Percentiles rank a stretch among this genome's conserved stretches.
phyloP scores from a whole-genome alignment of 2,888 invertebrate species.

The Tanaodytes sp. region DNA sequence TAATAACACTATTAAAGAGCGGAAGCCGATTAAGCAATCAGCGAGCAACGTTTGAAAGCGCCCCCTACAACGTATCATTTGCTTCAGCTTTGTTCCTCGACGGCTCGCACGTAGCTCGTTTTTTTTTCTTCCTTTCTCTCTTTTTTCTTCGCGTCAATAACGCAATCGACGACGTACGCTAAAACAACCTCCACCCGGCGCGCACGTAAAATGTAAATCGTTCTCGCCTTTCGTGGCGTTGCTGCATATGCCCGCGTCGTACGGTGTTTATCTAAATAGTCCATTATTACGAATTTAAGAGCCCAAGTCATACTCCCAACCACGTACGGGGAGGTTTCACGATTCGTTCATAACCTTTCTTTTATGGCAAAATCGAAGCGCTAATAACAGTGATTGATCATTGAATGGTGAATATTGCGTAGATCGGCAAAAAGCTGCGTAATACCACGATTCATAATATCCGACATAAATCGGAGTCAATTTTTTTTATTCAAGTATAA shows the following conservation, averaged over 20 bases:
- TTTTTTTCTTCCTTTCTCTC: too few relatives aligned
- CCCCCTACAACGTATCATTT: conserved; percentile 31
- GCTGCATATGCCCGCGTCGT: conserved; percentile 40
- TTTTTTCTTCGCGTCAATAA: conserved; percentile 39
- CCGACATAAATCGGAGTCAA: too few relatives aligned
- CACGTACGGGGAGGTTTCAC: conserved; percentile 6
- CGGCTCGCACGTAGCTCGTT: conserved; percentile 36
- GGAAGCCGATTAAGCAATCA: conserved; percentile 34
- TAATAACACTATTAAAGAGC: conserved; percentile 23
- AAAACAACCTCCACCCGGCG: conserved; percentile 42
- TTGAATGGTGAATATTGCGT: too few relatives aligned
- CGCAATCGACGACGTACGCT: conserved; percentile 31
- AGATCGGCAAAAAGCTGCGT: too few relatives aligned
- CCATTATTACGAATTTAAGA: conserved; percentile 47
- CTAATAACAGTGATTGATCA: too few relatives aligned
- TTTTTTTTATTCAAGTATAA: too few relatives aligned
- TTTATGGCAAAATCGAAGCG: conserved; percentile 9
- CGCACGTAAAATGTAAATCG: conserved; percentile 49
- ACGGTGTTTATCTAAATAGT: conserved; percentile 50
- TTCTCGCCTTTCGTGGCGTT: conserved; percentile 43
- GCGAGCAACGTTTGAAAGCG: conserved; percentile 22
- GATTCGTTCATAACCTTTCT: conserved; percentile 4
- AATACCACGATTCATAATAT: too few relatives aligned
- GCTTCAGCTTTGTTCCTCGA: conserved; percentile 31
- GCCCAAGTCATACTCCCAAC: conserved; percentile 14